Base-by-base conservation (phyloP, 2,888 invertebrate genomes). In the Acrobasis suavella region DNA sequence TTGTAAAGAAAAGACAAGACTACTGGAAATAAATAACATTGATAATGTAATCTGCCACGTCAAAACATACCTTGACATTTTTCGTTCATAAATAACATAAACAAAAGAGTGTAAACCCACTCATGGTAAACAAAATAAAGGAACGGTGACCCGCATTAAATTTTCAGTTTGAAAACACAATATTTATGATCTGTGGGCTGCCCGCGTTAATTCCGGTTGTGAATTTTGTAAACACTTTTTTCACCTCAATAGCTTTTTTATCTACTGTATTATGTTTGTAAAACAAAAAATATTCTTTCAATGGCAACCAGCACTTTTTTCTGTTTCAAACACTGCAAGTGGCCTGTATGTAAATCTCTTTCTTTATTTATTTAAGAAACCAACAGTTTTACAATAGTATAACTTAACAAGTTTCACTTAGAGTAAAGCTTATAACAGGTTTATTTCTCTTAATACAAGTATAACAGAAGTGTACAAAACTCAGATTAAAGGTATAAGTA, bases 121-220 rank as follows among this genome's bases (percentile, higher is more conserved):
- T 46, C 46, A 50, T n/a, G 22, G 50, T 49, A 22, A 59, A 62
- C 62, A 56, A 61, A 63, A 65, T 65, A 65, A 64, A 58, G 61
- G 62, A 60, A 64, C 62, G 65, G 58, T 62, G 55, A 62, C 59
- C 58, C 50, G 52, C 64, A 62, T 71, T 66, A 66, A 68, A 65
- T 62, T 65, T 64, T 65, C 65, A 61, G 59, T 64, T 63, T 65
- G 67, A 67, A 46, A 66, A 66, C 65, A 61, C 64, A 46, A 58
- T 58, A 58, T 46, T 58, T 58, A 58, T 46, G 39, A 39, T 42
- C 14, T 17, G 42, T 58, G 58, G 58, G 58, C 12, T 2, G 14
- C 16, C 17, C 38, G 38, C 9, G 58, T 46, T 42, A 56, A 56
- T 52, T 52, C 32, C 52, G 52, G 52, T 14, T 14, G 32, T 32